Conservation (phyloP, 2,797 vertebrate genomes). For the Mormyrops boulengeri region DNA sequence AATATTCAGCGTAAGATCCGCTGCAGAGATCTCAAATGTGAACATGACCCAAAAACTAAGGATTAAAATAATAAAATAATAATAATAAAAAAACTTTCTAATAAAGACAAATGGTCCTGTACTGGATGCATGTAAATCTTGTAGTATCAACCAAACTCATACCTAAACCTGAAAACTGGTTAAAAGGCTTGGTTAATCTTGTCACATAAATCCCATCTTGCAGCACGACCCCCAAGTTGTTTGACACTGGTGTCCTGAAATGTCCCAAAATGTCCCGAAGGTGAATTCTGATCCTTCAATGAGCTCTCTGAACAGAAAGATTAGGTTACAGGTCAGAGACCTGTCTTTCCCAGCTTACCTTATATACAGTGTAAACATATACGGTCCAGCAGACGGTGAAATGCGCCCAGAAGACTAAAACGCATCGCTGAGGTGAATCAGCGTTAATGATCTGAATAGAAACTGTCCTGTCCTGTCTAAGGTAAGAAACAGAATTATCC, state of each 20-base stretch:
- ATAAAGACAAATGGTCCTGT: background rate
- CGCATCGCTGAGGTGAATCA: background rate
- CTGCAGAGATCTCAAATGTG: background rate
- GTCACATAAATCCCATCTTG: conserved; percentile 49
- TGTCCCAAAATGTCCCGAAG: background rate
- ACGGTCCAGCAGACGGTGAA: background rate
- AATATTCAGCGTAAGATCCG: background rate
- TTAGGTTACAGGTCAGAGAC: background rate
- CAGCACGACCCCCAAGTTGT: conserved; percentile 37
- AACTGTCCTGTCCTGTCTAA: background rate
- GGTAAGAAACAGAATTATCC: background rate
- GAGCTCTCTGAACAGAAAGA: background rate
- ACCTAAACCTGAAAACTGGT: background rate
- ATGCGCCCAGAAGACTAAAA: background rate
- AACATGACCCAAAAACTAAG: background rate
- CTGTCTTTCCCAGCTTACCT: background rate
- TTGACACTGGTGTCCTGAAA: conserved; percentile 44
- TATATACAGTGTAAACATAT: background rate
- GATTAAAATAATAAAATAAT: background rate
- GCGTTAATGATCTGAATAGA: background rate
- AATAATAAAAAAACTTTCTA: background rate
- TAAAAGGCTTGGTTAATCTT: conserved; percentile 38
- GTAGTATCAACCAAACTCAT: background rate
- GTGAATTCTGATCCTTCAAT: background rate
- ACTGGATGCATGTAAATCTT: background rate